Percentiles rank a stretch among this genome's conserved stretches.
phyloP scores from a whole-genome alignment of 2,113 vertebrate species.

The Sisor rabdophorus region DNA sequence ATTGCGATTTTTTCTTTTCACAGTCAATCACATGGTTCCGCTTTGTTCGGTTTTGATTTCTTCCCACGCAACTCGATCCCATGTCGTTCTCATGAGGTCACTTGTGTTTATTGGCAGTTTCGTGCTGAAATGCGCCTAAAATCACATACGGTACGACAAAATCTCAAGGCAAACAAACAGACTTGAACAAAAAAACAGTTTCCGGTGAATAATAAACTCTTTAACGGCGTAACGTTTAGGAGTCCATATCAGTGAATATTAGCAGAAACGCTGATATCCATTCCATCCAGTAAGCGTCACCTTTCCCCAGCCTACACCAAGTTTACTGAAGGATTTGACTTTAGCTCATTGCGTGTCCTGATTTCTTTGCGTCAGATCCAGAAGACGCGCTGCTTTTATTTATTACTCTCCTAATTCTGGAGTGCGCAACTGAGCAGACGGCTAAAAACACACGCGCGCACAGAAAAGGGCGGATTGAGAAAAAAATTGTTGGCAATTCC shows the following conservation, averaged over 20 bases:
- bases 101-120: background rate
- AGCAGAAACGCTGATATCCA: background rate
- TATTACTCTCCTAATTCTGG: background rate
- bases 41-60: background rate
- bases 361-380: constrained; percentile 21
- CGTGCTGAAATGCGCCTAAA: background rate
- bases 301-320: background rate
- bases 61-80: background rate
- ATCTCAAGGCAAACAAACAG: background rate
- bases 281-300: background rate
- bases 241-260: background rate
- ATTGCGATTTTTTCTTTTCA: no score
- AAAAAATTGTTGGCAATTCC: background rate
- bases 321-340: background rate
- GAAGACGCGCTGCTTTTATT: background rate
- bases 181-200: background rate
- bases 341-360: background rate
- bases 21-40: no score
- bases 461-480: background rate
- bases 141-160: background rate
- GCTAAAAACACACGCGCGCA: background rate
- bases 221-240: background rate
- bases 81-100: background rate
- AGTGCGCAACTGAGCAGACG: background rate
- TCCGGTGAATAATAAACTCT: background rate